phyloP scores from a whole-genome alignment of 2,113 vertebrate genomes.

The Nesogale talazaci region DNA sequence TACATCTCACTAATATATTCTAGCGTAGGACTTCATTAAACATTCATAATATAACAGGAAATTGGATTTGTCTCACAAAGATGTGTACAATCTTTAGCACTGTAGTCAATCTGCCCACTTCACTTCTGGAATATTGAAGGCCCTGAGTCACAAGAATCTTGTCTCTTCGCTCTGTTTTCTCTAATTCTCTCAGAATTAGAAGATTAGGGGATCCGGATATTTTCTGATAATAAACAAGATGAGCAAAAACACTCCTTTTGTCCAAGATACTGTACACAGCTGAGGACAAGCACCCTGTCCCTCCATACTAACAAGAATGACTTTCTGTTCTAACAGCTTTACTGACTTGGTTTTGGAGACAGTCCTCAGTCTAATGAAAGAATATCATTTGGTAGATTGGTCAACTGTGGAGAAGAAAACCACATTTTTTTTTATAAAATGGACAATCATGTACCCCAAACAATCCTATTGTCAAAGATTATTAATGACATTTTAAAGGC shows the following conservation, averaged over 20 bases:
- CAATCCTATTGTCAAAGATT: background rate
- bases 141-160: background rate
- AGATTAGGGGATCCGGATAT: background rate
- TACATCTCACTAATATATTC: background rate
- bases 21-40: constrained; percentile 57
- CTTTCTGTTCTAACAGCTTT: background rate
- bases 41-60: constrained; percentile 55
- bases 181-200: background rate
- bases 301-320: background rate
- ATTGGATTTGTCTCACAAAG: background rate
- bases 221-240: background rate
- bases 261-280: background rate
- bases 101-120: background rate
- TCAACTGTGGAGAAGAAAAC: background rate
- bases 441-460: background rate
- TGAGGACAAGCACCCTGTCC: background rate
- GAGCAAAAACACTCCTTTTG: background rate
- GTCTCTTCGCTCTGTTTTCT: background rate
- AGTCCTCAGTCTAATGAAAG: background rate
- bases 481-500: constrained; percentile 19
- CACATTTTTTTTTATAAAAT: constrained; percentile 1
- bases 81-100: constrained; percentile 3
- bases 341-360: background rate
- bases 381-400: background rate
- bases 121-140: background rate